A percentile compares a stretch with the other conserved stretches of the same genome.
Evolutionary conservation across 53 echinoderm and acorn worm genomes (phyloP).

Genomic region (Pentamera pediparva): DNA sequence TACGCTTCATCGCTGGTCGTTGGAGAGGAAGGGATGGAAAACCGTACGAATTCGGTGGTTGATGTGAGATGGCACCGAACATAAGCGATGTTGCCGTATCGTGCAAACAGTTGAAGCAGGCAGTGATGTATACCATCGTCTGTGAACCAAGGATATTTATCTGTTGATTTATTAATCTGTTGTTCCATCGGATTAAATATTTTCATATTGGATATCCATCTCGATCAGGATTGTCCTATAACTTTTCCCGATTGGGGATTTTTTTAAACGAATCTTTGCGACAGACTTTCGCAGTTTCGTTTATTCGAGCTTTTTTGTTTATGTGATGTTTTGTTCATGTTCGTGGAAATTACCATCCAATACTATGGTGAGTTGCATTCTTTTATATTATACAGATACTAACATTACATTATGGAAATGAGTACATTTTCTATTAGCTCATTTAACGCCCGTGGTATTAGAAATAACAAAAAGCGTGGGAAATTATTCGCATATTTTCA

Average conservation of each 20-base stretch:
- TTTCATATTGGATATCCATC: no score
- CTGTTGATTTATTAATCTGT: no score
- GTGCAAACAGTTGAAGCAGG: background rate
- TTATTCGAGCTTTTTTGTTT: background rate
- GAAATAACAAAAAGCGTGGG: conserved; percentile 3
- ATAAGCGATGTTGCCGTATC: background rate
- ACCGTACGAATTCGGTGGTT: background rate
- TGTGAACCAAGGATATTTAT: no score
- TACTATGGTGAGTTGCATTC: background rate
- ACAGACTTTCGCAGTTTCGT: background rate
- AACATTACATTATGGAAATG: background rate
- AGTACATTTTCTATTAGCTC: background rate
- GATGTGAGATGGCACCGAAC: background rate
- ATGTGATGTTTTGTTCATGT: background rate
- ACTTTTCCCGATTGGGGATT: background rate
- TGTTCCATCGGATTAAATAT: no score
- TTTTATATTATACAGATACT: no score
- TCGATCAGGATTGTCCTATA: no score
- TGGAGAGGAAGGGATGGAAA: conserved; percentile 12
- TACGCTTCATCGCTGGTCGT: conserved; percentile 4
- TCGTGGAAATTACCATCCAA: background rate
- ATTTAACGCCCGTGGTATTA: conserved; percentile 11
- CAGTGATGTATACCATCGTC: background rate
- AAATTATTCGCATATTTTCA: conserved; percentile 27
- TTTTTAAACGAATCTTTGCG: background rate